These are phyloP conservation scores for Montipora foliosa DNA, from an alignment of 64 coral and sea anemone species.

Conservation along the genomic window DNA sequence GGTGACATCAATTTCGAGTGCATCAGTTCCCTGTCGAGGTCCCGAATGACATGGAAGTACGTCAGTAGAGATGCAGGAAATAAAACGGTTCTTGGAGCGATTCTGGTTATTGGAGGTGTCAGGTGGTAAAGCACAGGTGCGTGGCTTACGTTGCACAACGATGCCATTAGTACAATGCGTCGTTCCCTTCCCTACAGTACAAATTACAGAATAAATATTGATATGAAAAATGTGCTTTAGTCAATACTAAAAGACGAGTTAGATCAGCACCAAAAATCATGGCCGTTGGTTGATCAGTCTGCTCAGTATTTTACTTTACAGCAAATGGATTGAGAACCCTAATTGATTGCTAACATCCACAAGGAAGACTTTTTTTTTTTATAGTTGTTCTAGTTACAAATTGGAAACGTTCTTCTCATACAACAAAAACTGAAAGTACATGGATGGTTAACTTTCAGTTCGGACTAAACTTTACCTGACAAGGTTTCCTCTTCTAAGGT, in stretches of 20 bases:
- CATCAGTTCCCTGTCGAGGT: constrained; percentile 43
- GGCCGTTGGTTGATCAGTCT: neutral
- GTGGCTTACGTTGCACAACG: too few species aligned
- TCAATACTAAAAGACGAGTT: neutral
- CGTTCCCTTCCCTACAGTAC: too few species aligned
- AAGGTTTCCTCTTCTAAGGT: constrained; percentile 66
- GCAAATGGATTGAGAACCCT: neutral
- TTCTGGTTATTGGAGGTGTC: too few species aligned
- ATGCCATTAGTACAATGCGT: too few species aligned
- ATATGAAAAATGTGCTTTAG: too few species aligned
- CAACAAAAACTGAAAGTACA: neutral
- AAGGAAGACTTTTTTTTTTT: neutral
- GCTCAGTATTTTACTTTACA: neutral
- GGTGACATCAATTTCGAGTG: constrained; percentile 20
- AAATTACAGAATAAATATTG: too few species aligned
- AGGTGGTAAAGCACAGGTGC: constrained; percentile 17
- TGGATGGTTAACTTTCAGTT: neutral
- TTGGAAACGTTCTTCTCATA: too few species aligned
- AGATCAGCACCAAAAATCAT: neutral
- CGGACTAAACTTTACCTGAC: constrained; percentile 2
- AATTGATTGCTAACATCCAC: neutral
- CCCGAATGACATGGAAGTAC: constrained; percentile 34
- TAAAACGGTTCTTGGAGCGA: neutral
- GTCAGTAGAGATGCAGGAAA: constrained; percentile 26
- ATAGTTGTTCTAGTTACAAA: too few species aligned